Evolutionary conservation across 2,888 invertebrate genomes (phyloP), one percentile per base, ranked within the genome.

Genomic region (Taenaris catops): DNA sequence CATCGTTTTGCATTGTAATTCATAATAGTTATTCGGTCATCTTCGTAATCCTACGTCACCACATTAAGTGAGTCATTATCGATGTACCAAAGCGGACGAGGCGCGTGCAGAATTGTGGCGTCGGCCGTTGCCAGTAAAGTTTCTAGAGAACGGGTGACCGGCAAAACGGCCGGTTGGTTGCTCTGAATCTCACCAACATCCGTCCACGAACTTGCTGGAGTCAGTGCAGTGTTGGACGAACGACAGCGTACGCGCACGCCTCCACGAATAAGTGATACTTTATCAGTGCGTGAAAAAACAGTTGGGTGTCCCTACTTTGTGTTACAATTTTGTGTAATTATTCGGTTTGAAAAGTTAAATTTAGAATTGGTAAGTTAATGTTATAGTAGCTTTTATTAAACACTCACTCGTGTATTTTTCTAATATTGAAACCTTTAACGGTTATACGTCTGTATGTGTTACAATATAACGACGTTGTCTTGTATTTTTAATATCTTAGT

Each of bases 161-260:
- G 57, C 63, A 57, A 52, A 45, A 39, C 44, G 44, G 54, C 47
- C 65, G 62, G 66, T 16, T 6, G 62, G 66, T 12, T 6, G 31
- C 14, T 47, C 67, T 78, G 76, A 75, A 65, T 79, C 76, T 79
- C 60, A 53, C 59, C 55, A 59, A 63, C 68, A 69, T 73, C 71
- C 76, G 74, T 62, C 61, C 59, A 55, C 57, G 56, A 58, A 56
- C 57, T 49, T 58, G 53, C 51, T 48, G 52, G 49, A 51, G 50
- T 58, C 63, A 72, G 71, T 74, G 52, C 60, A 70, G 69, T 71
- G 54, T 53, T 51, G 52, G 49, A 42, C 66, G 59, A 11, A 4
- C 29, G 29, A 29, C 31, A 4, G 51, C 80, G 68, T 69, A 58
- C 61, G 78, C 76, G 80, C 79, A 73, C 58, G 66, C 57, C 58